Evolutionary conservation across 2,113 vertebrate species (phyloP).

Genomic region (Rousettus leschenaultii): DNA sequence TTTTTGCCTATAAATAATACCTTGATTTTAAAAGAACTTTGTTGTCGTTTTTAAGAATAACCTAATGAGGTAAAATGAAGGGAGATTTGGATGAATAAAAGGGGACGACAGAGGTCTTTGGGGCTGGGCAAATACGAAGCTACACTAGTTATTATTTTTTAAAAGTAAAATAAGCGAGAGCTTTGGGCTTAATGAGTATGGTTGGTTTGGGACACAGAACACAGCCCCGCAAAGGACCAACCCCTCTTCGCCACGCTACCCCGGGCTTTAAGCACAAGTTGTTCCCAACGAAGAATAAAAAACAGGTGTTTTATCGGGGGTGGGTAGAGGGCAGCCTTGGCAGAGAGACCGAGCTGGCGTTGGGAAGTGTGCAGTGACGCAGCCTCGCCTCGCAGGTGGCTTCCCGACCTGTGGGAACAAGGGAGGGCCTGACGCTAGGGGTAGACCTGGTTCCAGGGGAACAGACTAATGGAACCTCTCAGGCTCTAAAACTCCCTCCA

Average conservation of each 20-base stretch:
- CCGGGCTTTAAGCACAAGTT: background rate
- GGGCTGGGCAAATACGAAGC: background rate
- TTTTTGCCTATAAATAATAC: background rate
- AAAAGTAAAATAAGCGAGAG: background rate
- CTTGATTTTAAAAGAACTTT: background rate
- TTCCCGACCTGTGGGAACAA: background rate
- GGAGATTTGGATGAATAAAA: background rate
- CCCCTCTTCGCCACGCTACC: too few species aligned
- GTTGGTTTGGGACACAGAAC: background rate
- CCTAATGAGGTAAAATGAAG: background rate
- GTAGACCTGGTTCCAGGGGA: background rate
- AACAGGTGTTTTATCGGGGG: slow-evolving; percentile 5
- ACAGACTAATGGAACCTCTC: background rate
- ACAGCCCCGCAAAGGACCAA: background rate
- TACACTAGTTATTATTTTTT: background rate
- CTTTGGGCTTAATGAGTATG: background rate
- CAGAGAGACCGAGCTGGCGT: background rate
- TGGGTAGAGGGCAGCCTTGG: background rate
- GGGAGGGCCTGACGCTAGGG: background rate
- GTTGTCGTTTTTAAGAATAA: background rate
- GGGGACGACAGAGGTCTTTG: background rate
- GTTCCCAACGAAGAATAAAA: slow-evolving; percentile 37
- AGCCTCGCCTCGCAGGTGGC: background rate
- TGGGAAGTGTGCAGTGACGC: rapidly evolving
- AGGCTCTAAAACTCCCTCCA: background rate